phyloP scores from a whole-genome alignment of 64 coral and sea anemone species.

The Hydrozoanthus tunicans region DNA sequence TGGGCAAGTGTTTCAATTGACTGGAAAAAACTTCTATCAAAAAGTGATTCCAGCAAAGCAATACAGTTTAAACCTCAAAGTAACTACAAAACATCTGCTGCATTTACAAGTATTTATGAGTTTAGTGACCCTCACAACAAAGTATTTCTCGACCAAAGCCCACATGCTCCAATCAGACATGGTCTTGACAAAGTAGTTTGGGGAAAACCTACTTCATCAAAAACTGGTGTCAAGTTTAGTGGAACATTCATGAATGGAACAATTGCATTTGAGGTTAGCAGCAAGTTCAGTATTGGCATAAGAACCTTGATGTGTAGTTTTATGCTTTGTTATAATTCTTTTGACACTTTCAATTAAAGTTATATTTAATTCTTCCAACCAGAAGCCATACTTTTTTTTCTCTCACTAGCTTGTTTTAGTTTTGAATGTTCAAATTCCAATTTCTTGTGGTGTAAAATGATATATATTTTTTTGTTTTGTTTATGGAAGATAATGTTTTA shows the following conservation, averaged over 20 bases:
- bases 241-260: constrained; percentile 39
- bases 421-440: no score
- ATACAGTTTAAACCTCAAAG: neutral
- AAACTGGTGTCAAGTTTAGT: neutral
- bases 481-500: no score
- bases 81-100: constrained; percentile 26
- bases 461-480: no score
- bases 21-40: constrained; percentile 15
- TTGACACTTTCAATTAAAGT: neutral
- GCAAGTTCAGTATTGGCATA: neutral
- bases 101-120: constrained; percentile 48
- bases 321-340: neutral
- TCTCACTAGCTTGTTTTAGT: no score
- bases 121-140: constrained; percentile 41
- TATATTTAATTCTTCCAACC: no score
- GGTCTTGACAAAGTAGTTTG: constrained; percentile 17
- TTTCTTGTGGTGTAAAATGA: no score
- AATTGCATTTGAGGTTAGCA: constrained; percentile 45
- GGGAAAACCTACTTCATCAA: neutral
- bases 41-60: neutral
- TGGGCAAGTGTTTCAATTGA: neutral
- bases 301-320: no score
- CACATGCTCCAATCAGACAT: neutral
- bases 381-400: no score
- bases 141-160: constrained; percentile 28